A percentile compares a stretch with the other conserved stretches of the same genome.
Conservation (phyloP, 2,797 vertebrate species). For the Cirrhinus molitorella region DNA sequence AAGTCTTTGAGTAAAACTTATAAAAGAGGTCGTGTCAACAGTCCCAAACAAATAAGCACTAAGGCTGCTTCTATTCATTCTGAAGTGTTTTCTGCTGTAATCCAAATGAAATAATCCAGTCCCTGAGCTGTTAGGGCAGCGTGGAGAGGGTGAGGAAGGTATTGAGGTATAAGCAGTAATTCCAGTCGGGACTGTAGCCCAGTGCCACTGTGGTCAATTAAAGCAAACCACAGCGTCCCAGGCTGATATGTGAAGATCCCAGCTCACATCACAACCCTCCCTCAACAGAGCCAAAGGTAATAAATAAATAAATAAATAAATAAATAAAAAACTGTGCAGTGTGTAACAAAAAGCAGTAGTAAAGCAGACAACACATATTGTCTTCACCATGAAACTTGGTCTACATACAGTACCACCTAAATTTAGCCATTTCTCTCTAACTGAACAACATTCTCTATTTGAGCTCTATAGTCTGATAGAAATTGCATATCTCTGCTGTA, state of each 20-base stretch:
- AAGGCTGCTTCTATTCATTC: neutral
- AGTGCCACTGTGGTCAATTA: slow-evolving; percentile 54
- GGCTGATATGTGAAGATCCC: slow-evolving; percentile 22
- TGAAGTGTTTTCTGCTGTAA: slow-evolving; percentile 26
- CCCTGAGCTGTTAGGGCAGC: slow-evolving; percentile 17
- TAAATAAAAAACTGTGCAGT: neutral
- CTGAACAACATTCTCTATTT: neutral
- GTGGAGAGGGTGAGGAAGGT: neutral
- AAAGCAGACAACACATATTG: neutral
- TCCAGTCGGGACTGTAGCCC: slow-evolving; percentile 8
- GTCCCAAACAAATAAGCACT: slow-evolving; percentile 4
- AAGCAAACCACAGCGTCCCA: slow-evolving; percentile 42
- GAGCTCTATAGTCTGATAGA: neutral
- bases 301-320: too few relatives aligned
- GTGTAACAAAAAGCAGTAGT: neutral
- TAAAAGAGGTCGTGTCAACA: neutral
- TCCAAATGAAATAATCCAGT: slow-evolving; percentile 33
- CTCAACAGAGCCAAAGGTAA: slow-evolving; percentile 35
- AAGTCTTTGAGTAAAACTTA: slow-evolving; percentile 25
- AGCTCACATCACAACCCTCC: slow-evolving; percentile 4
- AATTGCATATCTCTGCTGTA: neutral
- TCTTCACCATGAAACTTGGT: neutral
- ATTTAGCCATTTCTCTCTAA: neutral
- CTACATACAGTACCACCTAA: neutral
- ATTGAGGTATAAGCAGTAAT: slow-evolving; percentile 37